Conservation (phyloP, 2,113 vertebrate species). For the Trochalopteron elliotii region DNA sequence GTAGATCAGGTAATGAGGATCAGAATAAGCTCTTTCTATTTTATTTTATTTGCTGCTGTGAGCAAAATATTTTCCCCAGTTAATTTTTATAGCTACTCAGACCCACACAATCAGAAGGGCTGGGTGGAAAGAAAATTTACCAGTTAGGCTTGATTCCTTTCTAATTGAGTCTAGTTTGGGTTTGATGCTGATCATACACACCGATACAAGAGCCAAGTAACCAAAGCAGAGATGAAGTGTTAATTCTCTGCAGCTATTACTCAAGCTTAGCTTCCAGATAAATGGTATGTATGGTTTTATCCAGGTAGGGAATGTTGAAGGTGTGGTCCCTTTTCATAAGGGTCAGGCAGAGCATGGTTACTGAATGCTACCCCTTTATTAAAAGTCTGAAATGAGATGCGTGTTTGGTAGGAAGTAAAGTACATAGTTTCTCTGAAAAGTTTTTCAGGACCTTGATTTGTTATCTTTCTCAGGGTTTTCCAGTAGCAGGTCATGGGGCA, state of each 20-base stretch:
- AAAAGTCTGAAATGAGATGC: neutral
- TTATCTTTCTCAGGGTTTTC: constrained; percentile 22
- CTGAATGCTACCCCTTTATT: neutral
- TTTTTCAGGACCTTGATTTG: constrained; percentile 29
- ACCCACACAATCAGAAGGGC: neutral
- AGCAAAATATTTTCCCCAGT: neutral
- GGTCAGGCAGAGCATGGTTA: neutral
- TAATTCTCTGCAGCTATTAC: neutral
- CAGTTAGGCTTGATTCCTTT: neutral
- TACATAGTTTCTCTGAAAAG: neutral
- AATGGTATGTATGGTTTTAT: neutral
- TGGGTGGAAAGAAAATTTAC: neutral
- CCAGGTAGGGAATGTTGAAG: neutral
- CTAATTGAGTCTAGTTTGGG: neutral
- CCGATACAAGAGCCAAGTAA: accelerated
- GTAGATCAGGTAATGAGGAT: neutral
- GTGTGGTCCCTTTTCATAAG: neutral
- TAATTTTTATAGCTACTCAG: neutral
- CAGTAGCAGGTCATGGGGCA: neutral
- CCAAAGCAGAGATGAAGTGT: neutral
- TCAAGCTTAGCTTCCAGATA: neutral
- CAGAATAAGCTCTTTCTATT: neutral
- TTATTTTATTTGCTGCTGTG: neutral
- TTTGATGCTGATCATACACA: neutral
- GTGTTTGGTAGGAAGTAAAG: neutral